phyloP scores from a whole-genome alignment of 2,888 invertebrate genomes.

The Octonoba sinensis region DNA sequence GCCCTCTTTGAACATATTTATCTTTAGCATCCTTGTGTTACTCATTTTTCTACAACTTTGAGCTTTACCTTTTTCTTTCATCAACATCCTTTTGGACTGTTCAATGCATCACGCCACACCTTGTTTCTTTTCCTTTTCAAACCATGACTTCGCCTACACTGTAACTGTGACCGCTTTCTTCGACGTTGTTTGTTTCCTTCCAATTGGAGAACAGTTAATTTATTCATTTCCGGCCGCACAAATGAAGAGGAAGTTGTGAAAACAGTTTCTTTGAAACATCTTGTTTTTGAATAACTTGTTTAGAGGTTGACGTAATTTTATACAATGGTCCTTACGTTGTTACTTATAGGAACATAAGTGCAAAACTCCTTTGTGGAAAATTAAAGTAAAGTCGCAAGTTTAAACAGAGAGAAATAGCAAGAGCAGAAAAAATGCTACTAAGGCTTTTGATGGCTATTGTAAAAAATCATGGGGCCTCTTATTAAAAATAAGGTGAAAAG shows the following conservation, averaged over 20 bases:
- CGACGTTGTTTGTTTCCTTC: conserved; percentile 19
- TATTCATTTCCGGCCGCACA: conserved; percentile 38
- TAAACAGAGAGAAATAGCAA: too few species aligned
- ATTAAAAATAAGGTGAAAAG: too few species aligned
- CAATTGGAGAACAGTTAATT: conserved; percentile 21
- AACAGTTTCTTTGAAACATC: too few species aligned
- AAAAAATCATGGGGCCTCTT: too few species aligned
- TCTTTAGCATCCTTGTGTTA: conserved; percentile 10
- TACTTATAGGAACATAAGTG: too few species aligned
- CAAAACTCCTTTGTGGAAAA: too few species aligned
- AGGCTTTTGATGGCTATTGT: too few species aligned
- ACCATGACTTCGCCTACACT: conserved; percentile 44
- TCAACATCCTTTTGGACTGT: neutral
- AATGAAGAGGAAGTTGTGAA: conserved; percentile 8
- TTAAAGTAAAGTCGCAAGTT: too few species aligned
- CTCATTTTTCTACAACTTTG: neutral
- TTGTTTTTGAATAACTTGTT: too few species aligned
- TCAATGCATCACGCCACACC: conserved; percentile 41
- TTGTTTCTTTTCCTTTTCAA: conserved; percentile 33
- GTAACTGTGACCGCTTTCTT: conserved; percentile 39
- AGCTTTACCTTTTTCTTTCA: conserved; percentile 10
- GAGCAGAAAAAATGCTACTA: too few species aligned
- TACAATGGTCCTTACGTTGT: too few species aligned
- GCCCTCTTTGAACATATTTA: conserved; percentile 2
- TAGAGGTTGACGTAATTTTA: too few species aligned